These are phyloP conservation scores for Tinea pellionella DNA, from an alignment of 2,888 invertebrate species.

Conservation along the genomic window DNA sequence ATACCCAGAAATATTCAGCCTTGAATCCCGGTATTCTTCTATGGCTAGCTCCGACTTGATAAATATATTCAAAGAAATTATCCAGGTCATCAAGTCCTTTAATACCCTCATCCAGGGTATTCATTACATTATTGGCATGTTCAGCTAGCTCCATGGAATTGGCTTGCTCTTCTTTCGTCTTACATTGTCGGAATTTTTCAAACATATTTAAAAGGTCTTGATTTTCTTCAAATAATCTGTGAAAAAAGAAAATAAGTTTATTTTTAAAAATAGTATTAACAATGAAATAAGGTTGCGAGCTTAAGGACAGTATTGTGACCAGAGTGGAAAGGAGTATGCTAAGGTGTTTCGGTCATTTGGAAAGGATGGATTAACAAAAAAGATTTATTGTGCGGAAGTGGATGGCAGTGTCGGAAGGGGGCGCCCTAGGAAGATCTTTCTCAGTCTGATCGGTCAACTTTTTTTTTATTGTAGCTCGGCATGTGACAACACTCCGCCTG, in stretches of 20 bases:
- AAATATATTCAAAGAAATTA: slow-evolving; percentile 83
- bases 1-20: slow-evolving; percentile 89
- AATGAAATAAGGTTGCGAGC: no score
- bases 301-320: no score
- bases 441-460: no score
- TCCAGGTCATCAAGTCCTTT: slow-evolving; percentile 87
- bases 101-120: slow-evolving; percentile 89
- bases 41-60: slow-evolving; percentile 87
- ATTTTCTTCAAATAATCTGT: slow-evolving; percentile 89
- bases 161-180: slow-evolving; percentile 83
- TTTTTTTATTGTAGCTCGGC: no score
- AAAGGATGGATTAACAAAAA: no score
- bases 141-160: slow-evolving; percentile 86
- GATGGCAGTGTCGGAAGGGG: no score
- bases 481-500: no score
- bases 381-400: no score
- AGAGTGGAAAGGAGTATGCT: no score
- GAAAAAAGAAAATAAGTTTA: slow-evolving; percentile 16
- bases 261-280: background rate
- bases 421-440: no score
- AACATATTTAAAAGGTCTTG: slow-evolving; percentile 82
- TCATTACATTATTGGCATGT: slow-evolving; percentile 91
- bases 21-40: slow-evolving; percentile 86
- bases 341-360: no score
- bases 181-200: slow-evolving; percentile 82